Conservation (phyloP, 2,113 vertebrate genomes). For the Chrysemys picta region DNA sequence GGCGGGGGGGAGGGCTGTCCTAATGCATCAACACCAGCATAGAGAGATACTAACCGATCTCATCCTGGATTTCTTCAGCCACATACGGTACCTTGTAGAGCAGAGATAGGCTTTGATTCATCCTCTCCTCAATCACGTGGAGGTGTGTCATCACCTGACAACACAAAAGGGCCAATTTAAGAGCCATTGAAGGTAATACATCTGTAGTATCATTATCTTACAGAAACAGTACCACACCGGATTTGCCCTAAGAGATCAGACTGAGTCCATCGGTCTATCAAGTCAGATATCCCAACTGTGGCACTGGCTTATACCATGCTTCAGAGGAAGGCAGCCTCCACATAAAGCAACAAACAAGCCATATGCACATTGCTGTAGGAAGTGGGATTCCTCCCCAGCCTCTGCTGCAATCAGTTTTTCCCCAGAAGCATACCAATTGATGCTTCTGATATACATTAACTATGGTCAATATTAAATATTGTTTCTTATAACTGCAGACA, state of each 20-base stretch:
- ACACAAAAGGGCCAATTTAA: not conserved
- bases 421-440: not conserved
- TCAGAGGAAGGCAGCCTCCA: not conserved
- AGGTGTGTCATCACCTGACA: constrained; percentile 98
- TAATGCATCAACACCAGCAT: not conserved
- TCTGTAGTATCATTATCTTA: accelerated
- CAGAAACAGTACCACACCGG: not conserved
- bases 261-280: accelerated
- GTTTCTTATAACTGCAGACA: not conserved
- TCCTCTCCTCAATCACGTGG: constrained; percentile 95
- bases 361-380: not conserved
- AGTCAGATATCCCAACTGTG: not conserved
- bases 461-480: not conserved
- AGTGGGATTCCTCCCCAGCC: not conserved
- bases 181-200: not conserved
- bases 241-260: not conserved
- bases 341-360: accelerated
- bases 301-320: accelerated
- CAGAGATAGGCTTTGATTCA: constrained; percentile 97
- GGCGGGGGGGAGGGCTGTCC: not conserved
- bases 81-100: constrained; percentile 98
- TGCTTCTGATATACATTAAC: not conserved
- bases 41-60: constrained; percentile 88
- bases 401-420: not conserved
- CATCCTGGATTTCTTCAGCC: constrained; percentile 94